Base-by-base conservation (phyloP, 2,113 vertebrate genomes). In the Fulmarus glacialis region DNA sequence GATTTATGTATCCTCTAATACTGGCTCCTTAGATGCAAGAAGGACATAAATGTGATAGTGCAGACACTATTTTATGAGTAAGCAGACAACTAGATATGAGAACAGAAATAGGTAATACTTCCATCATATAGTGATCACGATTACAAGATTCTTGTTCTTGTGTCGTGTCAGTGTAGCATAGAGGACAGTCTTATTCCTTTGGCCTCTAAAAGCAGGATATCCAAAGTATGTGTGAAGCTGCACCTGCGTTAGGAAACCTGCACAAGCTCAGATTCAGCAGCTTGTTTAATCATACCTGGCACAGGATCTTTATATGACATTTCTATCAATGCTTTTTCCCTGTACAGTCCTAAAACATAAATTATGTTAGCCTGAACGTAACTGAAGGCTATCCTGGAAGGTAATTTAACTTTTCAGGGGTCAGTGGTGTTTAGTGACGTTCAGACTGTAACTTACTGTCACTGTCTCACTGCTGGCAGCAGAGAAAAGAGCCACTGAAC, bases 111-210 rank as follows among this genome's bases (percentile, higher is more conserved):
- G 34, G 12, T 36, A 91, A 59, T 40, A 17, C 9, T 91, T 87
- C 18, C 52, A 50, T 17, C 1, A 0, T 34, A 8, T 12, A 53
- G 59, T 4, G 8, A 36, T 62, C 15, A 20, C 2, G 1, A 42
- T 8, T 10, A 30, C 9, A 27, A 78, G 15, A 50, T 34, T 7
- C 7, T 62, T 74, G 32, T 11, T 40, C 55, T 89, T 64, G 13
- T 47, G 40, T 22, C 23, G 34, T 50, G 18, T 55, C 68, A 42
- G 13, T 38, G 26, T 29, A 78, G 67, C 12, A 18, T 8, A 74
- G 21, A 34, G 7, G 3, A 62, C 5, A 52, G 4, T 4, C 14
- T 42, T 90, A 50, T 23, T 68, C 12, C 12, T 86, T 62, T 43
- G 29, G 6, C 2, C 20, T 71, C 34, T 66, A 58, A 81, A 89